These are phyloP conservation scores for Suricata suricatta DNA, from an alignment of 2,113 vertebrate genomes.

Conservation along the genomic window DNA sequence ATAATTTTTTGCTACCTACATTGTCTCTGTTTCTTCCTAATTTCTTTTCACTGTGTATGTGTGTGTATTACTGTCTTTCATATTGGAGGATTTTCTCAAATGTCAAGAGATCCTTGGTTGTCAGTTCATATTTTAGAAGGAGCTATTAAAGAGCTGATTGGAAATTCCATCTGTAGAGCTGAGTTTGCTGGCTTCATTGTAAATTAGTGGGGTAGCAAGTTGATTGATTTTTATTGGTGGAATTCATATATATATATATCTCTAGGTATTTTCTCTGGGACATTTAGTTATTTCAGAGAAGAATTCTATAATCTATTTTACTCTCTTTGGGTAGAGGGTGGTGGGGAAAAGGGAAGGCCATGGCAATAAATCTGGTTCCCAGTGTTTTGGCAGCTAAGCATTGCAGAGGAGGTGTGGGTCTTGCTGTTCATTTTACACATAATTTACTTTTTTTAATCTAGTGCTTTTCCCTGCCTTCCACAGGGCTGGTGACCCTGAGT, in stretches of 20 bases:
- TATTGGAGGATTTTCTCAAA: neutral
- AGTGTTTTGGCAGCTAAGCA: neutral
- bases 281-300: neutral
- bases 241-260: neutral
- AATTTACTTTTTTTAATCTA: neutral
- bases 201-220: neutral
- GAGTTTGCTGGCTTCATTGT: neutral
- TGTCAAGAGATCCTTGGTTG: neutral
- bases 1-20: neutral
- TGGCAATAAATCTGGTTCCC: neutral
- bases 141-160: neutral
- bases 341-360: neutral
- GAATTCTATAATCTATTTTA: neutral
- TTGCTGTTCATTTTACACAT: neutral
- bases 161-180: neutral
- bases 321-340: neutral
- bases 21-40: neutral
- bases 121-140: conserved; percentile 21
- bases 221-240: neutral
- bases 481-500: neutral
- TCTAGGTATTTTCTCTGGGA: neutral
- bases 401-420: neutral
- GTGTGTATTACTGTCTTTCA: neutral
- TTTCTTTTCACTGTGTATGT: neutral
- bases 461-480: neutral